Percentiles rank a stretch among this genome's conserved stretches.
These are phyloP conservation scores for Tachysurus vachellii DNA, from an alignment of 2,113 vertebrate species.

Conservation along the genomic window DNA sequence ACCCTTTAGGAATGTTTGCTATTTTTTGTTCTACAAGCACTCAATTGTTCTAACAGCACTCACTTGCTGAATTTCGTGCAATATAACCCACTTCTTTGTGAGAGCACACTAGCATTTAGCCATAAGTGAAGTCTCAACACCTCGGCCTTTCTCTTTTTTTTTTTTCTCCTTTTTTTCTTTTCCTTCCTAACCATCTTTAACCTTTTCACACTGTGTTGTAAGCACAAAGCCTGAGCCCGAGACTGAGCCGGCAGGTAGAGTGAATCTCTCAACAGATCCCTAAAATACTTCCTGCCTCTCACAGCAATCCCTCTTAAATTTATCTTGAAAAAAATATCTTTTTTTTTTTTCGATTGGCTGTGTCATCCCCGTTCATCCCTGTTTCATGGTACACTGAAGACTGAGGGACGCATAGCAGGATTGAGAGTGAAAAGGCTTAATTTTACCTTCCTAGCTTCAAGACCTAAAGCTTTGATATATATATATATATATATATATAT, in stretches of 20 bases:
- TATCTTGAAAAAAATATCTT: conserved; percentile 24
- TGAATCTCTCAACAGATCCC: conserved; percentile 41
- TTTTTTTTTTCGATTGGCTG: conserved; percentile 18
- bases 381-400: conserved; percentile 33
- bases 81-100: conserved; percentile 5
- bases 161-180: neutral
- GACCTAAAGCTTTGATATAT: neutral
- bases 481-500: too few relatives aligned
- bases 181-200: conserved; percentile 31
- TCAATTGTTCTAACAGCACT: neutral
- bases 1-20: neutral
- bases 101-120: conserved; percentile 28
- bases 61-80: neutral
- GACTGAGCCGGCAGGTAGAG: conserved; percentile 38
- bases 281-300: conserved; percentile 35
- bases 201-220: conserved; percentile 40
- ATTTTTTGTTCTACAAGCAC: neutral
- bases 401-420: conserved; percentile 15
- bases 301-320: conserved; percentile 39
- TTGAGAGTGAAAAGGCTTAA: neutral
- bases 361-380: conserved; percentile 34
- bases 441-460: conserved; percentile 7
- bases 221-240: conserved; percentile 17
- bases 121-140: conserved; percentile 14
- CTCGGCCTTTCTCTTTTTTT: conserved; percentile 2